phyloP scores from a whole-genome alignment of 2,888 invertebrate genomes.

The Tenthredo mesomela region DNA sequence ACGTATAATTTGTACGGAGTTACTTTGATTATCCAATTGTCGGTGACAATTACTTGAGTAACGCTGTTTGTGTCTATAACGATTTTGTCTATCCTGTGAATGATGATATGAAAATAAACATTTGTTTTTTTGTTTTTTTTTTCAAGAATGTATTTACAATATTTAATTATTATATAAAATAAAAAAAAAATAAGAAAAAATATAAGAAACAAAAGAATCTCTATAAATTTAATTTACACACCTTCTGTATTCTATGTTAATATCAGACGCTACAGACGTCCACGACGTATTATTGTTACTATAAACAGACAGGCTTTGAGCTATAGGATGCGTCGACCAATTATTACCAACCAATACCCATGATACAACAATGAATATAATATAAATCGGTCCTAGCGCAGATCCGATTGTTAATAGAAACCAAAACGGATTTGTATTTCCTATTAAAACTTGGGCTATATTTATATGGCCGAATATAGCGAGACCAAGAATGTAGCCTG shows the following conservation, averaged over 20 bases:
- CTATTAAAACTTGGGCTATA: slow-evolving; percentile 70
- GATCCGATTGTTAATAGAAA: slow-evolving; percentile 75
- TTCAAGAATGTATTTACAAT: neutral
- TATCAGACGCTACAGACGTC: slow-evolving; percentile 84
- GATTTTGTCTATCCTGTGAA: slow-evolving; percentile 85
- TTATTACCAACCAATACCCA: slow-evolving; percentile 84
- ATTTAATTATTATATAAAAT: no score
- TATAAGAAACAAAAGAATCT: neutral
- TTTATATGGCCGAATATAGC: slow-evolving; percentile 75
- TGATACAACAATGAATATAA: slow-evolving; percentile 79
- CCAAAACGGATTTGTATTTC: slow-evolving; percentile 72
- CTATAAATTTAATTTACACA: slow-evolving; percentile 69
- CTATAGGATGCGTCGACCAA: slow-evolving; percentile 88
- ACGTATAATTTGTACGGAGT: slow-evolving; percentile 86
- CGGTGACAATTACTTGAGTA: slow-evolving; percentile 87
- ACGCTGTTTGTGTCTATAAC: slow-evolving; percentile 85
- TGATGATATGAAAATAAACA: slow-evolving; percentile 12
- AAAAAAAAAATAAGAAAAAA: no score
- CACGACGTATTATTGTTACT: slow-evolving; percentile 83
- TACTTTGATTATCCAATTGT: slow-evolving; percentile 93
- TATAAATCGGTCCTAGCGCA: slow-evolving; percentile 80
- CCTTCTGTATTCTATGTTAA: slow-evolving; percentile 89
- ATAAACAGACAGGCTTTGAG: slow-evolving; percentile 84
- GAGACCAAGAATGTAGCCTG: slow-evolving; percentile 82
- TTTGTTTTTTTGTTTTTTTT: no score